Conservation (phyloP, 2,888 invertebrate genomes). For the Gymnocheta viridis region DNA sequence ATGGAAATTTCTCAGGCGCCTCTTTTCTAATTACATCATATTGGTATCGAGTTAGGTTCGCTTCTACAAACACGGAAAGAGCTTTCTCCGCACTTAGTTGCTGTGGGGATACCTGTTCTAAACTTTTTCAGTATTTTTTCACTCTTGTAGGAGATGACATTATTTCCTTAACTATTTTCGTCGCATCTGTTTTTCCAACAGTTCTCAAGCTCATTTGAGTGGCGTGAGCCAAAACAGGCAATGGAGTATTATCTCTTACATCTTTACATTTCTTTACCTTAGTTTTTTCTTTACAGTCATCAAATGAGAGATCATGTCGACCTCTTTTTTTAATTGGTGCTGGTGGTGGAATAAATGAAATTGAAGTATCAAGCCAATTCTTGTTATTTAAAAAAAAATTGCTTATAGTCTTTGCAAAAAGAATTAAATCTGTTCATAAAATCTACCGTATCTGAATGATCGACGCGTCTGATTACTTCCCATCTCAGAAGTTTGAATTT, state of each 20-base stretch:
- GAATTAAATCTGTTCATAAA: slow-evolving; percentile 38
- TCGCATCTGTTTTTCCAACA: too few species aligned
- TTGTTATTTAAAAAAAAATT: slow-evolving; percentile 32
- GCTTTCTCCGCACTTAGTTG: too few species aligned
- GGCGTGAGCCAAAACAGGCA: too few species aligned
- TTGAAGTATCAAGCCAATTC: slow-evolving; percentile 37
- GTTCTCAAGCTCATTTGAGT: too few species aligned
- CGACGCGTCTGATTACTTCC: slow-evolving; percentile 37
- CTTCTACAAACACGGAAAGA: too few species aligned
- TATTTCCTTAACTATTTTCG: slow-evolving; percentile 4
- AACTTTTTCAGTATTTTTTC: neutral
- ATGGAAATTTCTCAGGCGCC: too few species aligned
- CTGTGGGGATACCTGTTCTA: neutral
- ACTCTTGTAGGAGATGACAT: neutral
- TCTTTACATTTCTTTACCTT: too few species aligned
- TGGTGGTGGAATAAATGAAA: slow-evolving; percentile 21
- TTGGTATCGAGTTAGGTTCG: too few species aligned
- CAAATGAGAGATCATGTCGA: slow-evolving; percentile 35
- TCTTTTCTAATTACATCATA: too few species aligned
- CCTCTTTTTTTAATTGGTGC: slow-evolving; percentile 30
- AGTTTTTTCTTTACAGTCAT: too few species aligned
- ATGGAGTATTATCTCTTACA: too few species aligned
- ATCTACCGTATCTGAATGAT: slow-evolving; percentile 39
- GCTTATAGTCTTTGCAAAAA: slow-evolving; percentile 40
- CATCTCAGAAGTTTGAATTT: slow-evolving; percentile 36